Evolutionary conservation across 2,888 invertebrate species (phyloP).

Genomic region (Tipula lateralis): DNA sequence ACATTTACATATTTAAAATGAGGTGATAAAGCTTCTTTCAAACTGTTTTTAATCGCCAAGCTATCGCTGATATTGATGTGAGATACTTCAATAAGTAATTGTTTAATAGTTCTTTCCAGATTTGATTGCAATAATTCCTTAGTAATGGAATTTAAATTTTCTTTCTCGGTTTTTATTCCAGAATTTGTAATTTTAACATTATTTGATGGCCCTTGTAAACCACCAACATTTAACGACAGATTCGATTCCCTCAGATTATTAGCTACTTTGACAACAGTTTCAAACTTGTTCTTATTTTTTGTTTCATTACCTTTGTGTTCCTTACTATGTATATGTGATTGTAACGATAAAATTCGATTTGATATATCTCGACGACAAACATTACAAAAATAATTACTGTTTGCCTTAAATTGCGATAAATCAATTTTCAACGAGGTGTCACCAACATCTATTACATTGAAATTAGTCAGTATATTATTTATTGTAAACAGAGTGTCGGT

Average conservation of each 20-base stretch:
- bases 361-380: not conserved
- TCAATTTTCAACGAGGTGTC: not conserved
- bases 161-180: not conserved
- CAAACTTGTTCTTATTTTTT: not conserved
- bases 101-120: not conserved
- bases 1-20: constrained; percentile 43
- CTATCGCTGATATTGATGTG: not conserved
- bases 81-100: not conserved
- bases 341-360: not conserved
- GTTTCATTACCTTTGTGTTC: not conserved
- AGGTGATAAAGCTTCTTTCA: not conserved
- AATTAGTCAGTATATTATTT: not conserved
- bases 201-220: not conserved
- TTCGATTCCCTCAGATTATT: not conserved
- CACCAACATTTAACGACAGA: not conserved
- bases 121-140: not conserved
- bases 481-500: not conserved
- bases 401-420: not conserved
- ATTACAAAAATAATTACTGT: not conserved
- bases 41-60: not conserved
- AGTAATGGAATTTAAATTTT: not conserved
- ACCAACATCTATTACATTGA: not conserved
- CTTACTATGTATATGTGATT: not conserved
- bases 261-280: not conserved
- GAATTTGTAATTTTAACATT: not conserved